Evolutionary conservation across 1,140 invertebrate species (phyloP).

Genomic region (Trialeurodes vaporariorum): DNA sequence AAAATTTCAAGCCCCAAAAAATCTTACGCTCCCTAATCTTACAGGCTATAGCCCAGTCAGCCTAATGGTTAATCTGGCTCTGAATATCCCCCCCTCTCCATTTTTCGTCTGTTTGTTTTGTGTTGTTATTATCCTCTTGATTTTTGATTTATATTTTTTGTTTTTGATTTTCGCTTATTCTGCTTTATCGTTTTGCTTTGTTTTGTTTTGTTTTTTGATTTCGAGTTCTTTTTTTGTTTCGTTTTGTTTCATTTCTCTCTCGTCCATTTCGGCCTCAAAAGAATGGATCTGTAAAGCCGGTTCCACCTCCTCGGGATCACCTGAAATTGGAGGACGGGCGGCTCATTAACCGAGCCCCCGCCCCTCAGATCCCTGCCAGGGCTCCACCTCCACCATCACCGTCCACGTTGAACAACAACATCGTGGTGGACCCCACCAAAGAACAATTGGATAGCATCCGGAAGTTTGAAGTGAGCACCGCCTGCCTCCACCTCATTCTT

Average conservation of each 20-base stretch:
- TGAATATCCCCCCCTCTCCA: too few relatives aligned
- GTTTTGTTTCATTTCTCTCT: not conserved
- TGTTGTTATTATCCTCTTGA: too few relatives aligned
- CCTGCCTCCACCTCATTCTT: not conserved
- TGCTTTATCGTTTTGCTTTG: too few relatives aligned
- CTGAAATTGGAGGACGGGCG: constrained; percentile 46
- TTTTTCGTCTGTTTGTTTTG: too few relatives aligned
- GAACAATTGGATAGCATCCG: constrained; percentile 81
- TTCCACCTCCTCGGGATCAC: constrained; percentile 62
- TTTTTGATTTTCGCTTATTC: not conserved
- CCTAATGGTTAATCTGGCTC: too few relatives aligned
- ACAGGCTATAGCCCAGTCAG: too few relatives aligned
- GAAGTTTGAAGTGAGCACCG: constrained; percentile 68
- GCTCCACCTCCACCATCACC: constrained; percentile 47
- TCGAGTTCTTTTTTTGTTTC: not conserved
- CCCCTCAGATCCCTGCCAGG: constrained; percentile 34
- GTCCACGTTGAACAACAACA: constrained; percentile 36
- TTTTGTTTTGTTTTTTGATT: constrained; percentile 5
- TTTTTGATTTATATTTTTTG: constrained; percentile 21
- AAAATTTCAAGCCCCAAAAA: too few relatives aligned
- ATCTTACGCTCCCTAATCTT: too few relatives aligned
- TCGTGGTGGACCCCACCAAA: constrained; percentile 49
- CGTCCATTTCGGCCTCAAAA: too few relatives aligned
- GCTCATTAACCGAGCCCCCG: constrained; percentile 48
- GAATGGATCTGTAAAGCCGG: constrained; percentile 39